Percentiles rank a stretch among this genome's conserved stretches.
phyloP scores from a whole-genome alignment of 1,140 invertebrate genomes.

The Bombus huntii region DNA sequence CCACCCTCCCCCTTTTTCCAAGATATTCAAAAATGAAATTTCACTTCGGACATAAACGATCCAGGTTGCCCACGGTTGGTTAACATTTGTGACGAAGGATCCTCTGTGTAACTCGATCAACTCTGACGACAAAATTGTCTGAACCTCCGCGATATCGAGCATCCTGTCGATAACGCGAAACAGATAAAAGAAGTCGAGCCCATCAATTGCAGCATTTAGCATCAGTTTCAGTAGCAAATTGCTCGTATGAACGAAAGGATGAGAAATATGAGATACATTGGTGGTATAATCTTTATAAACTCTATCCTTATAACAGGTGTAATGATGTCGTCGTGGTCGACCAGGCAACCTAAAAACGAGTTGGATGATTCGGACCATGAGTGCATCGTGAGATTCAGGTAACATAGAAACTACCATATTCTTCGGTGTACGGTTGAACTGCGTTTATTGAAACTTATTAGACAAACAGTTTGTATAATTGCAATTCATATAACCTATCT shows the following conservation, averaged over 20 bases:
- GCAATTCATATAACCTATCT: no score
- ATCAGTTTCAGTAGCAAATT: not conserved
- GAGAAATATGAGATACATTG: not conserved
- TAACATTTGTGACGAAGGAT: not conserved
- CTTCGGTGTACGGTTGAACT: not conserved
- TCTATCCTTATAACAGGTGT: not conserved
- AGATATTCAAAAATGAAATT: no score
- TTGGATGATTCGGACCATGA: not conserved
- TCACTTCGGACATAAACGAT: no score
- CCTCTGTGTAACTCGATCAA: not conserved
- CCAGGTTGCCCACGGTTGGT: no score
- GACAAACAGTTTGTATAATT: no score
- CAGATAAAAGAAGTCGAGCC: not conserved
- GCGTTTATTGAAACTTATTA: no score
- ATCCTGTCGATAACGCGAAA: constrained; percentile 43
- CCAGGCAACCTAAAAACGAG: no score
- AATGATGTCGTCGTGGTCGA: not conserved
- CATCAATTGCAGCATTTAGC: not conserved
- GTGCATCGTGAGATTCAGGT: not conserved
- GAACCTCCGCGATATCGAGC: not conserved
- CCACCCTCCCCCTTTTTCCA: no score
- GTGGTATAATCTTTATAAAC: not conserved
- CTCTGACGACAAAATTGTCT: not conserved
- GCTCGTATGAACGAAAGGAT: not conserved
- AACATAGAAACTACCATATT: not conserved